phyloP scores from a whole-genome alignment of 1,140 invertebrate species.

The Drosophila grimshawi region DNA sequence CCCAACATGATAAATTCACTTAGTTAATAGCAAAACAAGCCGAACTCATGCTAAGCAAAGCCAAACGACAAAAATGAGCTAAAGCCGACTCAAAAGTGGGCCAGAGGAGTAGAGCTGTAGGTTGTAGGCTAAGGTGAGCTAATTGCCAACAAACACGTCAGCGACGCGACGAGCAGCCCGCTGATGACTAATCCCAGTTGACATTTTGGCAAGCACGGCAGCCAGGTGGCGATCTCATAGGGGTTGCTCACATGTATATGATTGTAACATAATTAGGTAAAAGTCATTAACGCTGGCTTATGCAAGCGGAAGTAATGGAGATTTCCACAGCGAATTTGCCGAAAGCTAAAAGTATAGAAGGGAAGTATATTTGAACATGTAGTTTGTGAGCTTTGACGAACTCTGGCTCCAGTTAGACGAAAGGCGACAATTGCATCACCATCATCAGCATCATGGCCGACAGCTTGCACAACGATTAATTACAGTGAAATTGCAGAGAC shows the following conservation, averaged over 20 bases:
- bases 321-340: slow-evolving; percentile 20
- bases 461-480: slow-evolving; percentile 44
- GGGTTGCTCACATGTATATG: slow-evolving; percentile 43
- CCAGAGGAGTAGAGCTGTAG: slow-evolving; percentile 3
- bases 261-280: slow-evolving; percentile 71
- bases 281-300: slow-evolving; percentile 54
- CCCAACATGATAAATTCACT: slow-evolving; percentile 64
- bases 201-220: neutral
- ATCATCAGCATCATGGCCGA: slow-evolving; percentile 20
- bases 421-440: slow-evolving; percentile 61
- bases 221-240: slow-evolving; percentile 26
- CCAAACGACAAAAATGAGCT: slow-evolving; percentile 65
- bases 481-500: slow-evolving; percentile 38
- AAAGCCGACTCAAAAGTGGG: slow-evolving; percentile 1
- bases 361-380: neutral
- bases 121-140: slow-evolving; percentile 45
- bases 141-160: slow-evolving; percentile 73
- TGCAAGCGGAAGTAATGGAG: slow-evolving; percentile 62
- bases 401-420: slow-evolving; percentile 23
- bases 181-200: slow-evolving; percentile 32
- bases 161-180: slow-evolving; percentile 33
- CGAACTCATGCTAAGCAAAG: slow-evolving; percentile 22
- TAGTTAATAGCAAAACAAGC: slow-evolving; percentile 60
- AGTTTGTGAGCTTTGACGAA: slow-evolving; percentile 29
- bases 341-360: neutral